Evolutionary conservation across 2,797 vertebrate species (phyloP).

Genomic region (Sebastes kiyomatsui): DNA sequence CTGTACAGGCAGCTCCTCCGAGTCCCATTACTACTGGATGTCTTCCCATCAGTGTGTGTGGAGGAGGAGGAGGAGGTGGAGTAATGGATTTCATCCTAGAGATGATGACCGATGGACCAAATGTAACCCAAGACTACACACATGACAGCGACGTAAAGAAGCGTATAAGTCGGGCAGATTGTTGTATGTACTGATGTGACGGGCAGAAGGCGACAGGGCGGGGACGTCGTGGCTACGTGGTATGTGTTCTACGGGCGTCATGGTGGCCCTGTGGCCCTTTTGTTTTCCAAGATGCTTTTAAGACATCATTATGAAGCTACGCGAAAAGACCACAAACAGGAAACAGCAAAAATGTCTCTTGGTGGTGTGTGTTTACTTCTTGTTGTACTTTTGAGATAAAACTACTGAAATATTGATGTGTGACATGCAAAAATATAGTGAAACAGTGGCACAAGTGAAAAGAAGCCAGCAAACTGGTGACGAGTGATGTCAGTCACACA

Average conservation of each 20-base stretch:
- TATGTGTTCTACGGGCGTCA: not conserved
- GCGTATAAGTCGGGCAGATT: not conserved
- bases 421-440: not conserved
- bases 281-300: not conserved
- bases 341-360: not conserved
- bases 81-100: slow-evolving; percentile 42
- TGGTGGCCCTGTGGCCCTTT: not conserved
- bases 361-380: not conserved
- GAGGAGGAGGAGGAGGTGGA: not conserved
- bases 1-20: slow-evolving; percentile 48
- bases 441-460: not conserved
- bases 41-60: slow-evolving; percentile 63
- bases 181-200: not conserved
- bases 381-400: not conserved
- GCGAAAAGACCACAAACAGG: not conserved
- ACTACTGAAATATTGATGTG: not conserved
- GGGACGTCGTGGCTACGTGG: not conserved
- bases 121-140: not conserved
- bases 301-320: too few relatives aligned
- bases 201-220: not conserved
- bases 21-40: slow-evolving; percentile 60
- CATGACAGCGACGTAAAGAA: not conserved
- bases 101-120: slow-evolving; percentile 19
- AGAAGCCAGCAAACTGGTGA: not conserved
- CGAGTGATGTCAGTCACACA: not conserved